Percentiles rank a stretch among this genome's conserved stretches.
phyloP scores from a whole-genome alignment of 2,113 vertebrate genomes.

The Ameiurus melas region DNA sequence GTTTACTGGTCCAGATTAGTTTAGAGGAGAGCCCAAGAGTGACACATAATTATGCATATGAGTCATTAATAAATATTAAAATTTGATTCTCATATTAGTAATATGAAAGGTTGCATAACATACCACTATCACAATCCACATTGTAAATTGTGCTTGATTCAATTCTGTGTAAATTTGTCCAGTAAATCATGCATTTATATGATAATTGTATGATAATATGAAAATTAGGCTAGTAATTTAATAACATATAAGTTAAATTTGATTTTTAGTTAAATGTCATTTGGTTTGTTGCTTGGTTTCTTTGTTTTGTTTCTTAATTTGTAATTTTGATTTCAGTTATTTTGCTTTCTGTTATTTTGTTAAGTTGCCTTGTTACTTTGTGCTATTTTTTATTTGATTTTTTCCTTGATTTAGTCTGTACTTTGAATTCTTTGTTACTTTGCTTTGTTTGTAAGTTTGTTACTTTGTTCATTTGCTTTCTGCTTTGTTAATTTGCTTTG shows the following conservation, averaged over 20 bases:
- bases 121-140: neutral
- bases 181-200: neutral
- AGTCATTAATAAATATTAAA: neutral
- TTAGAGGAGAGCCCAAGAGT: neutral
- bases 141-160: neutral
- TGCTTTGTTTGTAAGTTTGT: neutral
- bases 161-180: neutral
- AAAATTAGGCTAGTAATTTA: neutral
- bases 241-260: neutral
- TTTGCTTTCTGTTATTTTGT: neutral
- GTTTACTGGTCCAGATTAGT: constrained; percentile 17
- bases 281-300: neutral
- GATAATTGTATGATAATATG: neutral
- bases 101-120: neutral
- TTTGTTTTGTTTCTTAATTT: neutral
- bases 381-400: too few species aligned
- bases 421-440: neutral
- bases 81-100: neutral
- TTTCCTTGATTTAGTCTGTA: neutral
- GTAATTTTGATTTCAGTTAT: neutral
- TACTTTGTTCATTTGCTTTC: neutral
- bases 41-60: neutral
- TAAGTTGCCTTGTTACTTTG: neutral
- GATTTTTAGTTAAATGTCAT: neutral
- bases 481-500: neutral